Conservation (phyloP, 1,140 invertebrate genomes). For the Drosophila trapezifrons region DNA sequence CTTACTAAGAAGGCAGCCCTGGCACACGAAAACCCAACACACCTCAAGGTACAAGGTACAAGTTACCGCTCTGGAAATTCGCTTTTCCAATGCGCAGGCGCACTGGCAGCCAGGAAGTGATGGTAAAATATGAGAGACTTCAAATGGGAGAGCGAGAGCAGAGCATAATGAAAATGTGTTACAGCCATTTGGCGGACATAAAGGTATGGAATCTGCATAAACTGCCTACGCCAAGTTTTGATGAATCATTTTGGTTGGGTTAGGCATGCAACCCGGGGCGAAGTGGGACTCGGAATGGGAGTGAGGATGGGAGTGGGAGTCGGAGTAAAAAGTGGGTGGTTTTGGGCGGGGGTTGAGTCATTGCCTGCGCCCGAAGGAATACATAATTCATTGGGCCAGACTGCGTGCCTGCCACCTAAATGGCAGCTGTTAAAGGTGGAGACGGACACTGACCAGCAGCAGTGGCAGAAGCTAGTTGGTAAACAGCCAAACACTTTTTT, state of each 20-base stretch:
- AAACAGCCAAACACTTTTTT: conserved; percentile 4
- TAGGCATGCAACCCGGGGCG: conserved; percentile 44
- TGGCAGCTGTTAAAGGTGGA: conserved; percentile 41
- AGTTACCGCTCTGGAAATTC: conserved; percentile 29
- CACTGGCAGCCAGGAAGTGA: conserved; percentile 27
- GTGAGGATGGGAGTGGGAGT: neutral
- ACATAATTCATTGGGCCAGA: conserved; percentile 52
- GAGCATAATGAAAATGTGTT: conserved; percentile 57
- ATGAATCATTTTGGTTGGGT: conserved; percentile 71
- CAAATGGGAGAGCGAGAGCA: conserved; percentile 17
- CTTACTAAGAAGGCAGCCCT: conserved; percentile 25
- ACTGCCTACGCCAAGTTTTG: conserved; percentile 48
- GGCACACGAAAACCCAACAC: conserved; percentile 18
- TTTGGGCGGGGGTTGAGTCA: conserved; percentile 31
- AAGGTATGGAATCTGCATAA: conserved; percentile 56
- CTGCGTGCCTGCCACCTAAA: conserved; percentile 47
- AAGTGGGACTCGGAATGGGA: neutral
- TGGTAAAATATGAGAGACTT: conserved; percentile 20
- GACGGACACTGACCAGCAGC: conserved; percentile 11
- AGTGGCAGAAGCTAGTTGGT: conserved; percentile 9
- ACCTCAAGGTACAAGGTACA: conserved; percentile 4
- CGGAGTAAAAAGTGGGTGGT: conserved; percentile 10
- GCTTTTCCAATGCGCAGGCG: conserved; percentile 53
- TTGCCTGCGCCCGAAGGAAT: conserved; percentile 41
- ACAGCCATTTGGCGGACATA: conserved; percentile 39